Percentiles rank a stretch among this genome's conserved stretches.
Conservation (phyloP, 53 echinoderm and acorn worm species). For the Apostichopus leukothele region DNA sequence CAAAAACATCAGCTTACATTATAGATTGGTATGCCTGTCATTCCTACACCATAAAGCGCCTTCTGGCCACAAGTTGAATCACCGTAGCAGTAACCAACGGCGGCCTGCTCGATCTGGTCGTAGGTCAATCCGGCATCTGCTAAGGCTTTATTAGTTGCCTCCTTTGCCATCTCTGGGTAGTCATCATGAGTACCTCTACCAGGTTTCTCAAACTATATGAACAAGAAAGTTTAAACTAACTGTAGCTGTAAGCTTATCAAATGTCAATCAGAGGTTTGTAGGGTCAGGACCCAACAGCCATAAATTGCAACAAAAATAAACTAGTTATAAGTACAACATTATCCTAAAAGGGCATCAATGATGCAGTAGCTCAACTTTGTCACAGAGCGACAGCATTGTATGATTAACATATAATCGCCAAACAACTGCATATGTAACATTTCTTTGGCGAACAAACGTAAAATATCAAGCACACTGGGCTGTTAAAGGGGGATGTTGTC, state of each 20-base stretch:
- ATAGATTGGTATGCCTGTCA: slow-evolving; percentile 94
- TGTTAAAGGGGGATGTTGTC: too few relatives aligned
- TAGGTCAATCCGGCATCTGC: slow-evolving; percentile 82
- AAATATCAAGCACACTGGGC: too few relatives aligned
- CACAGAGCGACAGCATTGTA: too few relatives aligned
- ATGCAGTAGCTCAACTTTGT: too few relatives aligned
- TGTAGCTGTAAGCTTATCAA: neutral
- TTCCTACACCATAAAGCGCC: slow-evolving; percentile 83
- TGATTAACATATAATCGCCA: too few relatives aligned
- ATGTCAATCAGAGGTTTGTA: too few relatives aligned
- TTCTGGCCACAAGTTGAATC: slow-evolving; percentile 92
- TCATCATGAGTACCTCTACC: slow-evolving; percentile 81
- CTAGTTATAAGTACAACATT: too few relatives aligned
- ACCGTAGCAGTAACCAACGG: slow-evolving; percentile 87
- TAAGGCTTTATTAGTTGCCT: slow-evolving; percentile 75
- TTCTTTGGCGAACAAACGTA: too few relatives aligned
- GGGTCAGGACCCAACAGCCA: too few relatives aligned
- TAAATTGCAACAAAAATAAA: too few relatives aligned
- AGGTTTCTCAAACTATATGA: slow-evolving; percentile 89
- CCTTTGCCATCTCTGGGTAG: slow-evolving; percentile 84
- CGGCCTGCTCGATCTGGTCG: slow-evolving; percentile 75
- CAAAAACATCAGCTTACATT: slow-evolving; percentile 59
- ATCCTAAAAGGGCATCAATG: too few relatives aligned
- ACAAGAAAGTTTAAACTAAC: neutral
- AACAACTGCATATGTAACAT: too few relatives aligned